Percentiles rank a stretch among this genome's conserved stretches.
These are phyloP conservation scores for Myopa tessellatipennis DNA, from an alignment of 2,888 invertebrate genomes.

Conservation along the genomic window DNA sequence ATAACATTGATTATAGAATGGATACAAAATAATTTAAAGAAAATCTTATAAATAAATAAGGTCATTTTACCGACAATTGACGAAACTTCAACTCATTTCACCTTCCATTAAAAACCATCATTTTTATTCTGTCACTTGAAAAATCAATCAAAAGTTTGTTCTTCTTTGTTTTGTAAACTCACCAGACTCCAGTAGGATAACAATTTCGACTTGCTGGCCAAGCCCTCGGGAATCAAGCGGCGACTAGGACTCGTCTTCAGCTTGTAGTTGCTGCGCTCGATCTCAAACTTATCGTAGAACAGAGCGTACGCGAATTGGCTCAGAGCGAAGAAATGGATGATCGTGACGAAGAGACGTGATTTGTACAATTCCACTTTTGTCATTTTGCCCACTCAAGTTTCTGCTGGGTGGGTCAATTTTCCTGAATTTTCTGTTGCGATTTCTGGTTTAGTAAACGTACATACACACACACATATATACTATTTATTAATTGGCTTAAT, in stretches of 20 bases:
- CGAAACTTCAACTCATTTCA: too few relatives aligned
- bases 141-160: not conserved
- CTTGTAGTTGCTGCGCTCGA: constrained; percentile 58
- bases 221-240: constrained; percentile 63
- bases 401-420: not conserved
- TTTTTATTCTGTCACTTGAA: not conserved
- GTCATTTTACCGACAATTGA: too few relatives aligned
- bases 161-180: constrained; percentile 55
- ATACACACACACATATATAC: too few relatives aligned
- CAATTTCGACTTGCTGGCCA: constrained; percentile 66
- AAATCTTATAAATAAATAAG: too few relatives aligned
- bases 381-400: constrained; percentile 55
- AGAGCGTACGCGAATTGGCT: constrained; percentile 66
- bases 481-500: too few relatives aligned
- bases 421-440: too few relatives aligned
- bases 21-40: too few relatives aligned
- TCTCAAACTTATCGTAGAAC: constrained; percentile 70
- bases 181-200: constrained; percentile 71
- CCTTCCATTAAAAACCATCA: too few relatives aligned
- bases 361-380: constrained; percentile 68
- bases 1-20: too few relatives aligned
- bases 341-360: constrained; percentile 64
- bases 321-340: constrained; percentile 65
- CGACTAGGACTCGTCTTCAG: constrained; percentile 55
- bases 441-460: too few relatives aligned